Conservation (phyloP, 2,888 invertebrate species). For the Drosophila koepferae region DNA sequence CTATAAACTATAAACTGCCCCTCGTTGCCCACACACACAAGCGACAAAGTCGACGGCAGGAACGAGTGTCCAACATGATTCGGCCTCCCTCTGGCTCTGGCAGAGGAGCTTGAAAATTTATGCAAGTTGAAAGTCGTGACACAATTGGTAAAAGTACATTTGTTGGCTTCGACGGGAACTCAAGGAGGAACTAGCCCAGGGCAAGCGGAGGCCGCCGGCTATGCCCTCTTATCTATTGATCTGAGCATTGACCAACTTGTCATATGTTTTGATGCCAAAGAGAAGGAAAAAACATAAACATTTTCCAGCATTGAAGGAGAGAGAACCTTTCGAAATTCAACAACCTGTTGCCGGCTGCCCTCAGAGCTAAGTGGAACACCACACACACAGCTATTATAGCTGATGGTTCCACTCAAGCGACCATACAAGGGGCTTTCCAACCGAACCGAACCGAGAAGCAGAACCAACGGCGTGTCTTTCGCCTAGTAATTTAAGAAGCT, state of each 20-base stretch:
- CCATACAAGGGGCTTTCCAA: constrained; percentile 44
- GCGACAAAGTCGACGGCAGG: constrained; percentile 16
- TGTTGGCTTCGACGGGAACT: constrained; percentile 44
- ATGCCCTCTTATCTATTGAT: constrained; percentile 45
- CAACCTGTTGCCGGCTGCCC: constrained; percentile 58
- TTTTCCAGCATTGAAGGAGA: not conserved
- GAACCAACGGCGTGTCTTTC: constrained; percentile 61
- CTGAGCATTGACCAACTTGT: constrained; percentile 39
- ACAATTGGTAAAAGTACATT: constrained; percentile 74
- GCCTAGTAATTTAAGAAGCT: constrained; percentile 68
- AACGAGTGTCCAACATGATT: not conserved
- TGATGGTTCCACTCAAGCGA: constrained; percentile 61
- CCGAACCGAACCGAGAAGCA: constrained; percentile 54
- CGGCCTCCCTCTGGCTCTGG: constrained; percentile 2
- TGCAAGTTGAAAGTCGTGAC: constrained; percentile 81
- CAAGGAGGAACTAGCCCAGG: not conserved
- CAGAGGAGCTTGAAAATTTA: constrained; percentile 56
- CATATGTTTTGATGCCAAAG: constrained; percentile 37
- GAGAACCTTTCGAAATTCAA: constrained; percentile 56
- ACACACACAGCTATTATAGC: constrained; percentile 60
- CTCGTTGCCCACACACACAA: constrained; percentile 53
- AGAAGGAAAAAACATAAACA: not conserved
- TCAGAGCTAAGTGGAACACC: constrained; percentile 51
- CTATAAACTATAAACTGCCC: constrained; percentile 23
- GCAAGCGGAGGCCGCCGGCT: constrained; percentile 12